These are phyloP conservation scores for Astatotilapia flaviijosephi DNA, from an alignment of 2,113 vertebrate species.

Conservation along the genomic window DNA sequence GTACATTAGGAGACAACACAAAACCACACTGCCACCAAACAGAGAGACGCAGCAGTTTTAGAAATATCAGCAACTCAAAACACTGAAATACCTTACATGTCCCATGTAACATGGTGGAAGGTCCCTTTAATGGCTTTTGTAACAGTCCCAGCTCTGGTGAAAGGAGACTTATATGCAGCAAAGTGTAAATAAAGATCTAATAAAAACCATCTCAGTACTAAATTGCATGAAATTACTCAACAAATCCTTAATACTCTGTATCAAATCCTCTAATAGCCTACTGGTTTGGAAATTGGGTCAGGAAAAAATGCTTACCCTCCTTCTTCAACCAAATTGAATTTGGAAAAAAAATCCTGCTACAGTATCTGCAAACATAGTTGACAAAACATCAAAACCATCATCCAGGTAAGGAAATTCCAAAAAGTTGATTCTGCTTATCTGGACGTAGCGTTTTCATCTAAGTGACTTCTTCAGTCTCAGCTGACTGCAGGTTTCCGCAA, in stretches of 20 bases:
- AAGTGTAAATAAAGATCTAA: not conserved
- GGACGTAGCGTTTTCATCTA: not conserved
- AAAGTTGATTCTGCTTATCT: not conserved
- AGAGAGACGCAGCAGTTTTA: not conserved
- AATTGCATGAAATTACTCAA: constrained; percentile 25
- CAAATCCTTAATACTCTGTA: constrained; percentile 14
- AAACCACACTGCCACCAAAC: not conserved
- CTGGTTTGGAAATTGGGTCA: constrained; percentile 21
- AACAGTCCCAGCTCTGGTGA: not conserved
- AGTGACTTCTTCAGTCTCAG: not conserved
- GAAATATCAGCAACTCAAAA: not conserved
- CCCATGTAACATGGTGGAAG: not conserved
- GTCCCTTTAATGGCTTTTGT: constrained; percentile 5
- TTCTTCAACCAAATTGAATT: not conserved
- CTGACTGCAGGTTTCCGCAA: accelerated
- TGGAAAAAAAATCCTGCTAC: not conserved
- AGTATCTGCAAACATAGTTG: not conserved
- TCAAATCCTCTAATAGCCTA: constrained; percentile 3
- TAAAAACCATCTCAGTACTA: not conserved
- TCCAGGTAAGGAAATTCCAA: not conserved
- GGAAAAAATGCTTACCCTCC: not conserved
- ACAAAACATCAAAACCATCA: constrained; percentile 12
- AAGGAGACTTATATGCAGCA: not conserved
- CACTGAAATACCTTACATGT: not conserved
- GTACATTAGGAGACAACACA: constrained; percentile 20